Evolutionary conservation across 2,113 vertebrate species (phyloP).

Genomic region (Oxyruncus cristatus): DNA sequence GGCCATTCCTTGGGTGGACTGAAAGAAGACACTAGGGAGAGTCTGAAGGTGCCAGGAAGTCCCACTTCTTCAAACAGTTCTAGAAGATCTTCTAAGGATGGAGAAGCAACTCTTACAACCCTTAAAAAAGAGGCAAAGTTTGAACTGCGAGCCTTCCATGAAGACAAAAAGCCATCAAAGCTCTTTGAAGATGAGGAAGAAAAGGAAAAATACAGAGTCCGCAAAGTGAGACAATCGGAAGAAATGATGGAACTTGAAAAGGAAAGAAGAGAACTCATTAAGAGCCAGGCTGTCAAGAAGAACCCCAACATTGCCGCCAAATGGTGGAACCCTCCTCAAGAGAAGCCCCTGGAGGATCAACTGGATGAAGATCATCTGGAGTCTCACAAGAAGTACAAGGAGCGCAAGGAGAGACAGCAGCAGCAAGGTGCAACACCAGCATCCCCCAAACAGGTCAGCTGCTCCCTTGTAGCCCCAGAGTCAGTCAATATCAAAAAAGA

Average conservation of each 20-base stretch:
- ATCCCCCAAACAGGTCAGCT: slow-evolving; percentile 41
- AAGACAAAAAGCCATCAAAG: slow-evolving; percentile 91
- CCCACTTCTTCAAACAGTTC: slow-evolving; percentile 75
- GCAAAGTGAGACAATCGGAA: slow-evolving; percentile 86
- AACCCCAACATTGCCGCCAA: slow-evolving; percentile 90
- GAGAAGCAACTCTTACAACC: slow-evolving; percentile 71
- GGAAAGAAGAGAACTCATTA: slow-evolving; percentile 91
- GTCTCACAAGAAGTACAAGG: slow-evolving; percentile 91
- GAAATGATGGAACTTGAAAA: slow-evolving; percentile 93
- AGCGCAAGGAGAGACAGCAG: slow-evolving; percentile 87
- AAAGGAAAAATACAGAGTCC: slow-evolving; percentile 82
- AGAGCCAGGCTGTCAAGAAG: slow-evolving; percentile 93
- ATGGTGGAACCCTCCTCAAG: slow-evolving; percentile 98
- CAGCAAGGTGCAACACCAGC: slow-evolving; percentile 55
- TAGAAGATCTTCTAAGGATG: slow-evolving; percentile 75
- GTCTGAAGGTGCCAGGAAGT: slow-evolving; percentile 68
- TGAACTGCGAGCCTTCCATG: slow-evolving; percentile 92
- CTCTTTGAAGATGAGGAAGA: slow-evolving; percentile 86
- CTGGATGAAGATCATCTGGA: slow-evolving; percentile 89
- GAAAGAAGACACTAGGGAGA: slow-evolving; percentile 44
- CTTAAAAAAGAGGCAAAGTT: slow-evolving; percentile 88
- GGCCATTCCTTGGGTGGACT: slow-evolving; percentile 63
- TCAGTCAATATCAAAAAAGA: slow-evolving; percentile 73
- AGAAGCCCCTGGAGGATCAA: slow-evolving; percentile 89
- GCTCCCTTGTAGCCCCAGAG: slow-evolving; percentile 53